Evolutionary conservation across 1,140 invertebrate species (phyloP).

Genomic region (Globodera ellingtonae): DNA sequence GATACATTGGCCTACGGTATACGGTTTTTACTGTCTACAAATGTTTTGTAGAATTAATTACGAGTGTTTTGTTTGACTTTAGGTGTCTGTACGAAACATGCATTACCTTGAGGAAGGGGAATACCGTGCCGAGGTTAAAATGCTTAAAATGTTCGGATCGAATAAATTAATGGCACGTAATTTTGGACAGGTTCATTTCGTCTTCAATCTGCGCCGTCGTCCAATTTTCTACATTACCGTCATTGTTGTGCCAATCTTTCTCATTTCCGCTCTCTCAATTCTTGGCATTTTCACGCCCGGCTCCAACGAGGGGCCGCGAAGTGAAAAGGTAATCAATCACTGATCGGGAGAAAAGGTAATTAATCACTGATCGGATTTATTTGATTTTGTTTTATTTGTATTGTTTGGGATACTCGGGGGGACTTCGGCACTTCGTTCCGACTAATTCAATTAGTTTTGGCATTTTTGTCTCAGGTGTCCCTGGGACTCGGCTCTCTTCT

Average conservation of each 20-base stretch:
- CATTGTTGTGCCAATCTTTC: slow-evolving; percentile 61
- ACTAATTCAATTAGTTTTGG: neutral
- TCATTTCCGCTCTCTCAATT: slow-evolving; percentile 60
- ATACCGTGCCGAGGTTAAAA: slow-evolving; percentile 41
- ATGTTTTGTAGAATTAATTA: too few relatives aligned
- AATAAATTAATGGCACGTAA: neutral
- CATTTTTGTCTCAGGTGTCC: slow-evolving; percentile 32
- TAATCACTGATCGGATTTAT: too few relatives aligned
- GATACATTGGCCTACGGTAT: too few relatives aligned
- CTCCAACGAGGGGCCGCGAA: slow-evolving; percentile 56
- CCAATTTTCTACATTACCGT: slow-evolving; percentile 63
- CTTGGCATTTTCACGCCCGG: slow-evolving; percentile 60
- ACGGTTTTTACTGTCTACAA: too few relatives aligned
- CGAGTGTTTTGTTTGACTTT: neutral
- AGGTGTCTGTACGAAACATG: slow-evolving; percentile 60
- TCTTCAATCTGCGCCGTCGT: slow-evolving; percentile 55
- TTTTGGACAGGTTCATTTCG: slow-evolving; percentile 53
- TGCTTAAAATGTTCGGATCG: neutral
- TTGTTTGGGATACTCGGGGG: too few relatives aligned
- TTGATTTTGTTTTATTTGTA: too few relatives aligned
- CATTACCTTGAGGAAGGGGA: slow-evolving; percentile 56
- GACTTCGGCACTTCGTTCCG: too few relatives aligned
- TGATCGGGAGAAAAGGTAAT: too few relatives aligned
- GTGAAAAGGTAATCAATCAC: slow-evolving; percentile 50
- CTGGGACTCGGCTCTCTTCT: slow-evolving; percentile 54